These are phyloP conservation scores for Chaitophorus viminalis DNA, from an alignment of 2,888 invertebrate species.

Conservation along the genomic window DNA sequence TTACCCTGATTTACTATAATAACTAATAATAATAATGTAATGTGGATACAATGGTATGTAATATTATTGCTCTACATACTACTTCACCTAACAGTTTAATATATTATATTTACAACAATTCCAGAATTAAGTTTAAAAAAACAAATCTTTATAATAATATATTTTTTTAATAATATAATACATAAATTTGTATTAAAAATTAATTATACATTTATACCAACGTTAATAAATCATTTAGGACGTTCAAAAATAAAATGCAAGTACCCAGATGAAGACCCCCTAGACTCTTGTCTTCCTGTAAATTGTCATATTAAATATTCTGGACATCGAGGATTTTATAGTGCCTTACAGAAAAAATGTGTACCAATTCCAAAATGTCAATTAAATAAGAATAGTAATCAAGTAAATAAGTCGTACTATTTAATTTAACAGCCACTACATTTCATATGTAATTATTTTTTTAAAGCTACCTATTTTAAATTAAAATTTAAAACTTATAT, in stretches of 20 bases:
- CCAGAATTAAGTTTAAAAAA: no score
- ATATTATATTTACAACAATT: no score
- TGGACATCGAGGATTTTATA: slow-evolving; percentile 70
- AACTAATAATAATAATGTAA: neutral
- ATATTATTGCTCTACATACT: no score
- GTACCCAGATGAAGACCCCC: slow-evolving; percentile 69
- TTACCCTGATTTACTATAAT: neutral
- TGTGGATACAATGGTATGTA: no score
- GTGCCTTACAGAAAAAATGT: slow-evolving; percentile 64
- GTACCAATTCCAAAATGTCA: slow-evolving; percentile 47
- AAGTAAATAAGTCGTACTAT: slow-evolving; percentile 13
- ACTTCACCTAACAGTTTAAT: no score
- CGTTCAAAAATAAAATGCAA: slow-evolving; percentile 65
- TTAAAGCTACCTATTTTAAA: no score
- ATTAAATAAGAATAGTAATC: neutral
- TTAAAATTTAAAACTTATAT: no score
- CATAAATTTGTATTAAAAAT: no score
- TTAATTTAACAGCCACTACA: neutral
- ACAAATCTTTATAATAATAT: no score
- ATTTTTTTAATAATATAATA: no score
- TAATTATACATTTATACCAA: no score
- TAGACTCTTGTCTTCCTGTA: slow-evolving; percentile 69
- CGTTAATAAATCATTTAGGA: slow-evolving; percentile 1
- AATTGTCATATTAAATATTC: slow-evolving; percentile 72
- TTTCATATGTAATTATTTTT: no score